A percentile compares a stretch with the other conserved stretches of the same genome.
Evolutionary conservation across 2,888 invertebrate species (phyloP).

Genomic region (Ectropis crepuscularia): DNA sequence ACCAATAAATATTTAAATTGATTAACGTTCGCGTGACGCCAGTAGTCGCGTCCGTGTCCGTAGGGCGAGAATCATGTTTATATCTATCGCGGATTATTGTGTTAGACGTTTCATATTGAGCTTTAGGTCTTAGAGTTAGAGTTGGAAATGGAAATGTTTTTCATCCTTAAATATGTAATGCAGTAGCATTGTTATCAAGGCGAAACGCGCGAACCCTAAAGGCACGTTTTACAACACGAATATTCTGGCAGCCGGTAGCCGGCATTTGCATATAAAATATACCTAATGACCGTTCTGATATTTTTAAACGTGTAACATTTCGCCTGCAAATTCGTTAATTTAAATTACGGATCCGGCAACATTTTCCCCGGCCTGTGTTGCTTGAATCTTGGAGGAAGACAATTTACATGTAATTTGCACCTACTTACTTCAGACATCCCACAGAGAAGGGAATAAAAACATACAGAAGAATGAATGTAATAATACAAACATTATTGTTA

Average conservation of each 20-base stretch:
- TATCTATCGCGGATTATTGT: constrained; percentile 28
- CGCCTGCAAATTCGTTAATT: constrained; percentile 22
- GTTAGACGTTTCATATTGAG: constrained; percentile 1
- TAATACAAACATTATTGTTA: no score
- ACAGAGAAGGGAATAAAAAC: no score
- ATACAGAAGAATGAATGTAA: no score
- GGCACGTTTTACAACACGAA: constrained; percentile 59
- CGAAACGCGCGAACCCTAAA: constrained; percentile 49
- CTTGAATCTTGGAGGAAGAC: neutral
- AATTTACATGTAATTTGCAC: neutral
- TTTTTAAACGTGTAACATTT: constrained; percentile 28
- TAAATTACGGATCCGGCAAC: constrained; percentile 8
- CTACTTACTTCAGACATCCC: no score
- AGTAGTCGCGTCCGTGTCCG: constrained; percentile 70
- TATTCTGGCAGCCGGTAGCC: constrained; percentile 44
- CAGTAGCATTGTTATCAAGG: constrained; percentile 37
- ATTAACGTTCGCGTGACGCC: constrained; percentile 65
- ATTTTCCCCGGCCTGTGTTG: constrained; percentile 1
- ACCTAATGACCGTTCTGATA: constrained; percentile 31
- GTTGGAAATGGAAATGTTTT: constrained; percentile 25
- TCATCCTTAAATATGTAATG: constrained; percentile 23
- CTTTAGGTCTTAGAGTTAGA: constrained; percentile 26
- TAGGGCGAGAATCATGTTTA: constrained; percentile 48
- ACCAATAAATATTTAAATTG: constrained; percentile 51
- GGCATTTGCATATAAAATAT: constrained; percentile 42